Evolutionary conservation across 2,888 invertebrate genomes (phyloP).

Genomic region (Argynnis bischoffii): DNA sequence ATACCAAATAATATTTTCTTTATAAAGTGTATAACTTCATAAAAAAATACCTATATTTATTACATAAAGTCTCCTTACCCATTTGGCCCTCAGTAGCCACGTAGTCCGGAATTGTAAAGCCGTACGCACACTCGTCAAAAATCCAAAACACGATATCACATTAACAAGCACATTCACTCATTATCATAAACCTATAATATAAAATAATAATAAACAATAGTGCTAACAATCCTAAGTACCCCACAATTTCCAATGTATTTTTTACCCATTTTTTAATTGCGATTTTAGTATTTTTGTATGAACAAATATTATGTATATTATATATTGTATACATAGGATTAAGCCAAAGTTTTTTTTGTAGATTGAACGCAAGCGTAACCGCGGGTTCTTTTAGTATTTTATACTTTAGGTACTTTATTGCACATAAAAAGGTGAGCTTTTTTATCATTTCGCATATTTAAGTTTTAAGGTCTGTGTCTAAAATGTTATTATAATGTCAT

Average conservation of each 20-base stretch:
- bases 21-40: no score
- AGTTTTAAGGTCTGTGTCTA: neutral
- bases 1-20: no score
- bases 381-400: no score
- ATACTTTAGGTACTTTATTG: no score
- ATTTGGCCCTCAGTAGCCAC: slow-evolving; percentile 68
- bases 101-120: slow-evolving; percentile 72
- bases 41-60: neutral
- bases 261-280: no score
- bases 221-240: neutral
- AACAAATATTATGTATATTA: no score
- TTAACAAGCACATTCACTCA: slow-evolving; percentile 52
- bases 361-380: no score
- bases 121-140: slow-evolving; percentile 47
- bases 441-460: no score
- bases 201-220: neutral
- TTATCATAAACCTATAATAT: slow-evolving; percentile 38
- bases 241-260: neutral
- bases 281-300: neutral
- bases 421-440: neutral
- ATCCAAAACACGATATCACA: slow-evolving; percentile 54
- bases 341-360: no score
- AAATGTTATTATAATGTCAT: neutral
- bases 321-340: no score
- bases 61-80: slow-evolving; percentile 54